These are phyloP conservation scores for Ennomos erosarius DNA, from an alignment of 2,888 invertebrate species.

Conservation along the genomic window DNA sequence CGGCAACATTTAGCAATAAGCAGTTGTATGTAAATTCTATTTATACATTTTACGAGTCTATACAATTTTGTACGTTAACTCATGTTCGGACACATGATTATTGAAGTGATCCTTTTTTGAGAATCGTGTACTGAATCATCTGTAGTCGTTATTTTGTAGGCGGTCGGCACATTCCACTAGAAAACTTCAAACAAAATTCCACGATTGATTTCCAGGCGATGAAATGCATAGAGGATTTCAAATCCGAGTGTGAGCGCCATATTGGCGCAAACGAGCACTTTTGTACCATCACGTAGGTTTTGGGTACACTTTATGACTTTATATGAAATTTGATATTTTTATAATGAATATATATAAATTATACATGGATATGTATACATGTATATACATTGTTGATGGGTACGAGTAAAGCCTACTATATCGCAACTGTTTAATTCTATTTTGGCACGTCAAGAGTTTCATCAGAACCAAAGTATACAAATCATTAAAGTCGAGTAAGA, in stretches of 20 bases:
- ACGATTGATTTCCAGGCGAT: slow-evolving; percentile 82
- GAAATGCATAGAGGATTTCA: slow-evolving; percentile 74
- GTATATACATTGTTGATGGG: slow-evolving; percentile 85
- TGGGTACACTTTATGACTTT: slow-evolving; percentile 86
- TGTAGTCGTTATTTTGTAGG: slow-evolving; percentile 82
- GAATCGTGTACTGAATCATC: slow-evolving; percentile 82
- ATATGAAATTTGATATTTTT: slow-evolving; percentile 85
- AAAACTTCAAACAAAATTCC: slow-evolving; percentile 79
- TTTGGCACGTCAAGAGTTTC: slow-evolving; percentile 84
- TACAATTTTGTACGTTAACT: slow-evolving; percentile 84
- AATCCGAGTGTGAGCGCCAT: slow-evolving; percentile 77
- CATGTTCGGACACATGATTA: slow-evolving; percentile 77
- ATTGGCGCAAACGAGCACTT: slow-evolving; percentile 78
- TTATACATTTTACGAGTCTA: slow-evolving; percentile 85
- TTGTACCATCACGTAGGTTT: slow-evolving; percentile 85
- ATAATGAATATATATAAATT: slow-evolving; percentile 85
- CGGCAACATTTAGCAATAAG: slow-evolving; percentile 82
- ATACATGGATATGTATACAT: slow-evolving; percentile 85
- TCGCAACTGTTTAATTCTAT: slow-evolving; percentile 85
- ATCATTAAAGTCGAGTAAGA: slow-evolving; percentile 84
- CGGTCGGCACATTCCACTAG: slow-evolving; percentile 85
- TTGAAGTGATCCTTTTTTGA: slow-evolving; percentile 83
- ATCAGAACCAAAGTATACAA: slow-evolving; percentile 86
- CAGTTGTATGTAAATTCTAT: slow-evolving; percentile 83
- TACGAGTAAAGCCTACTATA: slow-evolving; percentile 83